Conservation (phyloP, 2,888 invertebrate species). For the Lepidonotus clava region DNA sequence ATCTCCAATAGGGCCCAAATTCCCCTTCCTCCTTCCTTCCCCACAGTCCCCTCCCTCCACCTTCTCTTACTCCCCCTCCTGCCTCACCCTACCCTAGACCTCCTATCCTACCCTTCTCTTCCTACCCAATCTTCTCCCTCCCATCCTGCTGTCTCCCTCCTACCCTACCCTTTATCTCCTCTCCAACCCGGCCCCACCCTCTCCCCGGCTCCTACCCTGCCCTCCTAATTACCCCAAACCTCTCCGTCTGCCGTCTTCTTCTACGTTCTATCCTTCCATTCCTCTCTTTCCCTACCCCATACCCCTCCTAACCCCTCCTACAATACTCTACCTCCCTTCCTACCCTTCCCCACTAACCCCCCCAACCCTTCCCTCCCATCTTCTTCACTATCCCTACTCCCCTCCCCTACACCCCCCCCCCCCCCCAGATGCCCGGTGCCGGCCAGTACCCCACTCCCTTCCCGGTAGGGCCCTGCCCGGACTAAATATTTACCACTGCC, state of each 20-base stretch:
- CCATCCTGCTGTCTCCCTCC: too few species aligned
- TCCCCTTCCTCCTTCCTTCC: neutral
- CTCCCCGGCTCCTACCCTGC: too few species aligned
- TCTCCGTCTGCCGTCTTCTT: too few species aligned
- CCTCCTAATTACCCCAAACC: too few species aligned
- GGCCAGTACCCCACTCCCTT: neutral
- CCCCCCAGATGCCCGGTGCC: neutral
- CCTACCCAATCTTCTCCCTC: too few species aligned
- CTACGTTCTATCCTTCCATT: too few species aligned
- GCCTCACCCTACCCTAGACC: too few species aligned
- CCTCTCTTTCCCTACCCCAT: neutral
- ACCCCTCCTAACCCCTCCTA: neutral
- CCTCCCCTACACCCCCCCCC: neutral
- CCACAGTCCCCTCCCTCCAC: neutral
- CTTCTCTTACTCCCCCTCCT: slow-evolving; percentile 10
- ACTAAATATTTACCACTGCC: too few species aligned
- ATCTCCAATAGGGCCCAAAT: too few species aligned
- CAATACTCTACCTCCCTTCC: neutral
- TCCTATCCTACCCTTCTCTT: too few species aligned
- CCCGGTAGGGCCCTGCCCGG: neutral
- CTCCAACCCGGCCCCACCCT: too few species aligned
- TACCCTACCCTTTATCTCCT: too few species aligned
- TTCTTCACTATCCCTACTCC: neutral
- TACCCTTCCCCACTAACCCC: neutral
- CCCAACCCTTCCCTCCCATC: neutral